phyloP scores from a whole-genome alignment of 2,888 invertebrate species.

The Lycophotia porphyrea region DNA sequence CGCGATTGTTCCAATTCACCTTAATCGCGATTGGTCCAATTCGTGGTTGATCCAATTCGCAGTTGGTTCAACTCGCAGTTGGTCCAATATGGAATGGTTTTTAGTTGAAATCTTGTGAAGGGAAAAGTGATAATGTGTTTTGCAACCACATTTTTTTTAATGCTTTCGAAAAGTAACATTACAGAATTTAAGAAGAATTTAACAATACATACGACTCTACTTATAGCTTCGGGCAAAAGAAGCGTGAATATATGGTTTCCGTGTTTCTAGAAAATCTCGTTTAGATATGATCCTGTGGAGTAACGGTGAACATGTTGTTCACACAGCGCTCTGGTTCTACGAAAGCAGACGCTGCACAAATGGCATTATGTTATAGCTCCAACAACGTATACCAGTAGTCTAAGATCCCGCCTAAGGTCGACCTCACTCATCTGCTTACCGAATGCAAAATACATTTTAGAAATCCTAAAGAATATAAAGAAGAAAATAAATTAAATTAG shows the following conservation, averaged over 20 bases:
- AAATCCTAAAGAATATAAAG: too few species aligned
- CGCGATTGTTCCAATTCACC: too few species aligned
- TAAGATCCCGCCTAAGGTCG: not conserved
- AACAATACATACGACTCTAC: not conserved
- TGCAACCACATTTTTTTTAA: too few species aligned
- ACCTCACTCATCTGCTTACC: too few species aligned
- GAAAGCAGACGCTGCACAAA: not conserved
- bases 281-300: not conserved
- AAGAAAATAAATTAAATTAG: too few species aligned
- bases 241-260: not conserved
- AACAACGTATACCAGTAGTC: not conserved
- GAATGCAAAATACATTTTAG: too few species aligned
- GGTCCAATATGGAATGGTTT: too few species aligned
- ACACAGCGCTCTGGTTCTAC: not conserved
- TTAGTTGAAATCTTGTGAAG: not conserved
- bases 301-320: not conserved
- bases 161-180: too few species aligned
- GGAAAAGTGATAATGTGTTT: not conserved
- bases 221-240: not conserved
- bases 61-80: too few species aligned
- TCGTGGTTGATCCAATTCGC: too few species aligned
- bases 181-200: not conserved
- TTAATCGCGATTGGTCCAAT: too few species aligned
- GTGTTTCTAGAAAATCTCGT: not conserved
- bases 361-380: not conserved